phyloP scores from a whole-genome alignment of 2,888 invertebrate genomes.

The Geophilus truncorum region DNA sequence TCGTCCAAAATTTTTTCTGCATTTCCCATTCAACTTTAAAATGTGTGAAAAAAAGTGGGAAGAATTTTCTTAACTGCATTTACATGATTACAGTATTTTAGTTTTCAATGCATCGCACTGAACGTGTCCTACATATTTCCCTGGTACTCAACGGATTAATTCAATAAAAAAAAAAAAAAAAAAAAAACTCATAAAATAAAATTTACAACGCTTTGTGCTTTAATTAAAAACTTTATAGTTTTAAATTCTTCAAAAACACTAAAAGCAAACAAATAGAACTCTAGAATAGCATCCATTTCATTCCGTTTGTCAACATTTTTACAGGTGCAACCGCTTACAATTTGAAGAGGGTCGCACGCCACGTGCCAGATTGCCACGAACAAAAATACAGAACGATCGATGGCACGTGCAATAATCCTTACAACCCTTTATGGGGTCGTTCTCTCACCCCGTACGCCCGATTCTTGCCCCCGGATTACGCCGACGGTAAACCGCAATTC shows the following conservation, averaged over 20 bases:
- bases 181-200: not conserved
- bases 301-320: too few relatives aligned
- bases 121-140: not conserved
- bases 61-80: not conserved
- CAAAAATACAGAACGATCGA: slow-evolving; percentile 82
- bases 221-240: not conserved
- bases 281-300: too few relatives aligned
- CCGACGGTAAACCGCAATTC: slow-evolving; percentile 39
- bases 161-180: not conserved
- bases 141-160: not conserved
- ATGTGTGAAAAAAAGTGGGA: not conserved
- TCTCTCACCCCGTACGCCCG: slow-evolving; percentile 57
- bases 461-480: slow-evolving; percentile 41
- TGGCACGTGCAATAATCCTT: slow-evolving; percentile 81
- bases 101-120: not conserved
- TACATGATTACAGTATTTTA: not conserved
- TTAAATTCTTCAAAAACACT: too few relatives aligned
- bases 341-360: not conserved
- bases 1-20: not conserved
- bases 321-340: not conserved
- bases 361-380: slow-evolving; percentile 48
- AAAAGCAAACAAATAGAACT: too few relatives aligned
- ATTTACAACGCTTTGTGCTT: not conserved
- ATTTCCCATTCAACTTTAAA: not conserved
- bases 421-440: slow-evolving; percentile 85